Conservation (phyloP, 92 coral and sea anemone genomes). For the Meandrina meandrites region DNA sequence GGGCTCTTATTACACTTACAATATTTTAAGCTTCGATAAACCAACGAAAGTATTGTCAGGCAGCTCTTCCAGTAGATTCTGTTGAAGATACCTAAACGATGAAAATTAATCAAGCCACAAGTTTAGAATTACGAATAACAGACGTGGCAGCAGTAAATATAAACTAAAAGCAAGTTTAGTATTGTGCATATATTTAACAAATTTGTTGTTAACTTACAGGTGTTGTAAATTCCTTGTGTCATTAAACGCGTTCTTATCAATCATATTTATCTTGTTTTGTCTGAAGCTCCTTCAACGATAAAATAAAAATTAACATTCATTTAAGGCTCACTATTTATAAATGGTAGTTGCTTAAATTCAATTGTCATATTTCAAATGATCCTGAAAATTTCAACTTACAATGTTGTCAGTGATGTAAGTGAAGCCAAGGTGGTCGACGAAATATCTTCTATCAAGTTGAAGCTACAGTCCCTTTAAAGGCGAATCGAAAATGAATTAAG, state of each 20-base stretch:
- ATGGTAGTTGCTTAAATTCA: neutral
- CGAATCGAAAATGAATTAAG: neutral
- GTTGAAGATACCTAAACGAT: conserved; percentile 10
- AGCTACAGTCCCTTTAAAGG: conserved; percentile 46
- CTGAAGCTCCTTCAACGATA: conserved; percentile 61
- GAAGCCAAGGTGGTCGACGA: conserved; percentile 26
- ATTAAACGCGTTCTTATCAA: conserved; percentile 57
- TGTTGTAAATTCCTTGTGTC: conserved; percentile 42
- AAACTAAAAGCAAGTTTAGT: too few relatives aligned
- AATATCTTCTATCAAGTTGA: conserved; percentile 38
- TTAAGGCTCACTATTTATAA: neutral
- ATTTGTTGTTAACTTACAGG: conserved; percentile 52
- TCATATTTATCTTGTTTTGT: conserved; percentile 43
- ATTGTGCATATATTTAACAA: too few relatives aligned
- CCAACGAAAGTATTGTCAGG: conserved; percentile 7
- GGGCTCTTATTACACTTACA: neutral
- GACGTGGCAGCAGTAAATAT: too few relatives aligned
- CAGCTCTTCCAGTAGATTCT: conserved; percentile 3
- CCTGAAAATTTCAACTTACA: too few relatives aligned
- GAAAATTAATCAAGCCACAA: too few relatives aligned
- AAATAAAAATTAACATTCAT: neutral
- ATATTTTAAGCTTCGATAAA: conserved; percentile 24
- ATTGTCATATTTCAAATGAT: too few relatives aligned
- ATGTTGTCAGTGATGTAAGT: conserved; percentile 32
- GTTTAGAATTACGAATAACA: too few relatives aligned